Conservation (phyloP, 2,797 vertebrate genomes). For the Cyprinella venusta region DNA sequence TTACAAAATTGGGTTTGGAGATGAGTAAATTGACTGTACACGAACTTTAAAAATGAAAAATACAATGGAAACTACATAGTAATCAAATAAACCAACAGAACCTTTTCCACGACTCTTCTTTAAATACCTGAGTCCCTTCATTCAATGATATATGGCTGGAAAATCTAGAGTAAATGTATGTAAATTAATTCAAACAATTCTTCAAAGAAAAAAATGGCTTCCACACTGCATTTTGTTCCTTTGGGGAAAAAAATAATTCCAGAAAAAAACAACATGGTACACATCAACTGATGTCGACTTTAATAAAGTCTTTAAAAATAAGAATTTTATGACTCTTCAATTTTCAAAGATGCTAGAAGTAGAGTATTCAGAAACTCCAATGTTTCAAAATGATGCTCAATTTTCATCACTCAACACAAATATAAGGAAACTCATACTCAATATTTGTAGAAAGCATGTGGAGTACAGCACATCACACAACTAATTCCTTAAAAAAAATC, state of each 20-base stretch:
- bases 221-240: slow-evolving; percentile 1
- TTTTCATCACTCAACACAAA: neutral
- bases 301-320: slow-evolving; percentile 12
- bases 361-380: neutral
- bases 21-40: neutral
- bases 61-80: neutral
- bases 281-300: neutral
- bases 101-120: slow-evolving; percentile 3
- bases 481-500: neutral
- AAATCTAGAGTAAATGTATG: slow-evolving; percentile 20
- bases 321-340: neutral
- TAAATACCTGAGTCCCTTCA: slow-evolving; percentile 14
- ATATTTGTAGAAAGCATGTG: neutral
- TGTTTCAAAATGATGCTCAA: slow-evolving; percentile 5
- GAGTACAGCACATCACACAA: neutral
- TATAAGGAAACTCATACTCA: slow-evolving; percentile 1
- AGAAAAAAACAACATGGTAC: slow-evolving; percentile 11
- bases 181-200: slow-evolving; percentile 10
- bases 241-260: slow-evolving; percentile 5
- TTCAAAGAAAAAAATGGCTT: slow-evolving; percentile 2
- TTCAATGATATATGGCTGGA: neutral
- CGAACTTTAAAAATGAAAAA: neutral
- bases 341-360: slow-evolving; percentile 7
- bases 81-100: neutral
- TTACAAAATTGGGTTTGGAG: slow-evolving; percentile 1